Evolutionary conservation across 1,140 invertebrate species (phyloP).

Genomic region (Macrobrachium rosenbergii): DNA sequence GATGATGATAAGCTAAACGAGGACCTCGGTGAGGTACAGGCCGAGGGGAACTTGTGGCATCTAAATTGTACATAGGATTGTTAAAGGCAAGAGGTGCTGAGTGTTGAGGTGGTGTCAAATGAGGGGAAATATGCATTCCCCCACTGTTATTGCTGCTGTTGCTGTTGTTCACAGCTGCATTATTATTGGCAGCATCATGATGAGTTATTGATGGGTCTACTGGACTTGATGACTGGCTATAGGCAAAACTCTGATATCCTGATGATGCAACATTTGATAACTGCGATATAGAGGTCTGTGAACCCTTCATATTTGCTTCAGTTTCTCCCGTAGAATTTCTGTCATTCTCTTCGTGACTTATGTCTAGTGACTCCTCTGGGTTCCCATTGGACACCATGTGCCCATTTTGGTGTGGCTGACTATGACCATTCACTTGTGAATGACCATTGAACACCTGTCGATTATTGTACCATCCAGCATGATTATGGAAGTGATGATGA

Average conservation of each 20-base stretch:
- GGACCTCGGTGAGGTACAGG: slow-evolving; percentile 49
- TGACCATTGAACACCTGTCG: slow-evolving; percentile 49
- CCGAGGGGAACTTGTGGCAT: slow-evolving; percentile 63
- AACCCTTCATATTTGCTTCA: slow-evolving; percentile 71
- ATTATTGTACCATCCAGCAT: slow-evolving; percentile 58
- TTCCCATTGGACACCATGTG: slow-evolving; percentile 53
- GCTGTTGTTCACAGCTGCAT: slow-evolving; percentile 68
- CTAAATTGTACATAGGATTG: slow-evolving; percentile 82
- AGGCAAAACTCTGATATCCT: slow-evolving; percentile 91
- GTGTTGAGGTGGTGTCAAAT: slow-evolving; percentile 64
- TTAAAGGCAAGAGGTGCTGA: slow-evolving; percentile 84
- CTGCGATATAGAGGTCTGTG: slow-evolving; percentile 84
- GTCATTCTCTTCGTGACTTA: slow-evolving; percentile 59
- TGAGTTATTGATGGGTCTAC: slow-evolving; percentile 77
- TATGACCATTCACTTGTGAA: slow-evolving; percentile 49
- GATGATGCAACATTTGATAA: slow-evolving; percentile 87
- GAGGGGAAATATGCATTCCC: slow-evolving; percentile 57
- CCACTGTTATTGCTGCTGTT: slow-evolving; percentile 66
- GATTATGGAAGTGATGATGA: slow-evolving; percentile 63
- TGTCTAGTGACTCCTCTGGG: slow-evolving; percentile 51
- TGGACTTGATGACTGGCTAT: slow-evolving; percentile 91
- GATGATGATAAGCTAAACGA: slow-evolving; percentile 51
- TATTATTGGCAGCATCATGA: slow-evolving; percentile 66
- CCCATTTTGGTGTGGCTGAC: slow-evolving; percentile 53
- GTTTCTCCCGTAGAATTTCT: slow-evolving; percentile 65